Percentiles rank a stretch among this genome's conserved stretches.
Conservation (phyloP, 2,888 invertebrate genomes). For the Sinodicranocentrus sp. region DNA sequence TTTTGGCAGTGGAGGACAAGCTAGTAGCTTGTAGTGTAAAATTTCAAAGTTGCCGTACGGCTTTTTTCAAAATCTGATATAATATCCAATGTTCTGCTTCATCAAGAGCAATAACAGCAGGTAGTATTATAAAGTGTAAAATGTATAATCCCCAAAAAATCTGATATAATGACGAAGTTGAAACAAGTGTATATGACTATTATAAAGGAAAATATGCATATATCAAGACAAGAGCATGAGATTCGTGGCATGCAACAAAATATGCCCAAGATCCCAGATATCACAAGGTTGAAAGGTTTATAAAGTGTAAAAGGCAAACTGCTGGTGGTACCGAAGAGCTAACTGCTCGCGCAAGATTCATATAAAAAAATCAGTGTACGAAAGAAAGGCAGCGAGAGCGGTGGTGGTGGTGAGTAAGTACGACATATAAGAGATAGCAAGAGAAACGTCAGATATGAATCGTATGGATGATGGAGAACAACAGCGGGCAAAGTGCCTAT, state of each 20-base stretch:
- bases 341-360: not conserved
- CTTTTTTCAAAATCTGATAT: constrained; percentile 1
- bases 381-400: too few species aligned
- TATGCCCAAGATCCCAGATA: constrained; percentile 38
- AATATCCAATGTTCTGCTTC: not conserved
- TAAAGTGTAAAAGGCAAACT: constrained; percentile 60
- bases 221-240: not conserved
- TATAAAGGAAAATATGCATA: constrained; percentile 7
- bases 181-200: not conserved
- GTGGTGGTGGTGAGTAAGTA: not conserved
- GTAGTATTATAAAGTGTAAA: constrained; percentile 34
- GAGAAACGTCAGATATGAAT: not conserved
- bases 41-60: not conserved
- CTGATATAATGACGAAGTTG: constrained; percentile 12
- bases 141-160: constrained; percentile 12
- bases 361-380: not conserved
- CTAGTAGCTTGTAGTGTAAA: not conserved
- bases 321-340: constrained; percentile 21
- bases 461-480: constrained; percentile 4
- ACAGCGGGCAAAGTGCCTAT: constrained; percentile 61
- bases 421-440: not conserved
- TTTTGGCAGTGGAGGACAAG: not conserved
- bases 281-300: constrained; percentile 61
- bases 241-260: constrained; percentile 8
- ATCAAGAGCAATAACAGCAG: constrained; percentile 26